Evolutionary conservation across 2,113 vertebrate species (phyloP).

Genomic region (Alethe diademata): DNA sequence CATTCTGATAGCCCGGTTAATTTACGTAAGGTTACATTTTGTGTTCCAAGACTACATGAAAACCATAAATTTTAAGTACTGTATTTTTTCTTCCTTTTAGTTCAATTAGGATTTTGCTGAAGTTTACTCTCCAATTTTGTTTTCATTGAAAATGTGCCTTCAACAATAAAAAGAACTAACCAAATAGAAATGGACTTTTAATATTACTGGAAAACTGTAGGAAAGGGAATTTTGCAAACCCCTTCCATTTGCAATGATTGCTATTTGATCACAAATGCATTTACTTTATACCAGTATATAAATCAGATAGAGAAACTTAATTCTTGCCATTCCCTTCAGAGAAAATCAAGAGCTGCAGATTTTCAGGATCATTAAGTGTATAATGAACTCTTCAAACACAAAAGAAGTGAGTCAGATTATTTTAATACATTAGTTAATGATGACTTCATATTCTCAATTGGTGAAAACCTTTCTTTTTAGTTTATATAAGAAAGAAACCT

Average conservation of each 20-base stretch:
- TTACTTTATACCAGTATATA: slow-evolving; percentile 34
- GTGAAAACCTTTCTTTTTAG: slow-evolving; percentile 1
- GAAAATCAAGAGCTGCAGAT: slow-evolving; percentile 47
- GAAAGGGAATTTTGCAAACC: neutral
- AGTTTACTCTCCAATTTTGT: neutral
- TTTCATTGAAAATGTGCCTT: neutral
- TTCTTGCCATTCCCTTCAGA: slow-evolving; percentile 52
- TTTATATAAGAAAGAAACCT: slow-evolving; percentile 13
- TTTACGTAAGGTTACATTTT: neutral
- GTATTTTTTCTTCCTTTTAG: neutral
- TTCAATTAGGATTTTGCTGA: neutral
- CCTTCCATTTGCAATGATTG: neutral
- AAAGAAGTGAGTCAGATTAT: slow-evolving; percentile 65
- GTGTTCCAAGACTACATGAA: neutral
- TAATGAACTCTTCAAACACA: slow-evolving; percentile 69
- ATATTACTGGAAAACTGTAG: neutral
- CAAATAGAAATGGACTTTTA: neutral
- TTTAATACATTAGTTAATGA: slow-evolving; percentile 68
- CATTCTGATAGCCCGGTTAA: neutral
- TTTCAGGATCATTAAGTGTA: slow-evolving; percentile 67
- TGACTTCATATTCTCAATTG: slow-evolving; percentile 52
- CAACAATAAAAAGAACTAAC: neutral
- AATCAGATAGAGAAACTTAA: slow-evolving; percentile 59
- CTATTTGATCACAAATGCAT: slow-evolving; percentile 22
- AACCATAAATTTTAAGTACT: neutral